Percentiles rank a stretch among this genome's conserved stretches.
These are phyloP conservation scores for Staurois parvus DNA, from an alignment of 2,797 vertebrate species.

Conservation along the genomic window DNA sequence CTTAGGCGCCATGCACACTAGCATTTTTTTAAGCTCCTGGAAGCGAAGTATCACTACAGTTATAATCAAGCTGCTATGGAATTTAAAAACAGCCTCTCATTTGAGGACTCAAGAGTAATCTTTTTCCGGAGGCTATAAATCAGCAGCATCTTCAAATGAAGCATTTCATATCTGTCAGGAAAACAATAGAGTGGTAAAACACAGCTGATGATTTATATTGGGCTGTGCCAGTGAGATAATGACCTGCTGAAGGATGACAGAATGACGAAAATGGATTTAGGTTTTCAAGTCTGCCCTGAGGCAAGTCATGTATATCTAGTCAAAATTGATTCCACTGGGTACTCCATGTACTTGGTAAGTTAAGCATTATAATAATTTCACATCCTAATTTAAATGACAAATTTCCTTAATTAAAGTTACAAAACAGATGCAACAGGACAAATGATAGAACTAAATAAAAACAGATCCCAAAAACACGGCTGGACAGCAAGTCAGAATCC, in stretches of 20 bases:
- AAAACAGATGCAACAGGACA: background rate
- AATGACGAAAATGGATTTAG: background rate
- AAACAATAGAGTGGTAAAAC: background rate
- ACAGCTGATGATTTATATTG: background rate
- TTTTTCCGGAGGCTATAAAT: background rate
- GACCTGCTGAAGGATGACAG: background rate
- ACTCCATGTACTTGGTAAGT: slow-evolving; percentile 20
- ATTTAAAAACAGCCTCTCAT: no score
- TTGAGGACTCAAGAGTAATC: no score
- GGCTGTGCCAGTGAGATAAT: background rate
- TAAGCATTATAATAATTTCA: slow-evolving; percentile 15
- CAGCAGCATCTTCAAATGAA: no score
- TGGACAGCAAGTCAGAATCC: background rate
- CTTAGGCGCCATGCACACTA: no score
- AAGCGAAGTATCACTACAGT: no score
- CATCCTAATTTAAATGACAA: slow-evolving; percentile 39
- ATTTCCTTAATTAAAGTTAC: slow-evolving; percentile 22
- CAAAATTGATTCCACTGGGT: slow-evolving; percentile 22
- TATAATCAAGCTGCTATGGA: no score
- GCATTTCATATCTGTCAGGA: background rate
- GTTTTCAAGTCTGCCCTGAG: slow-evolving; percentile 16
- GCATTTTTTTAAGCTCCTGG: no score
- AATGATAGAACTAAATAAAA: slow-evolving; percentile 3
- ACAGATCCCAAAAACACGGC: background rate
- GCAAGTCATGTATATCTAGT: slow-evolving; percentile 12